Percentiles rank a stretch among this genome's conserved stretches.
phyloP scores from a whole-genome alignment of 2,797 vertebrate genomes.

The Sebastes aleutianus region DNA sequence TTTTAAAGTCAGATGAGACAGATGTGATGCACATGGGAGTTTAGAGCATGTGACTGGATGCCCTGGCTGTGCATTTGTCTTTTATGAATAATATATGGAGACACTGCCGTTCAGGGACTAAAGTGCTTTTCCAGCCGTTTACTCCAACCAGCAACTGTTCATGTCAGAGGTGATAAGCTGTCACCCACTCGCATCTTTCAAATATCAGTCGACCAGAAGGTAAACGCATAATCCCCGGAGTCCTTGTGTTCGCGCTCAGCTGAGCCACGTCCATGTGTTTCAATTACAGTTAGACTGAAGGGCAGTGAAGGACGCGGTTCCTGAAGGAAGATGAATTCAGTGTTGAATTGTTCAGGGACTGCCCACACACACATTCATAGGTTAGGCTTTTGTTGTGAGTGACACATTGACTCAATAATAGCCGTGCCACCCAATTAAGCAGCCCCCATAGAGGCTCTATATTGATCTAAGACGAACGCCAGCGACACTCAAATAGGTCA shows the following conservation, averaged over 20 bases:
- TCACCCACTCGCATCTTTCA: slow-evolving; percentile 22
- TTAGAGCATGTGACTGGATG: not conserved
- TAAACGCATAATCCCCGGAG: not conserved
- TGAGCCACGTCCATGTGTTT: slow-evolving; percentile 21
- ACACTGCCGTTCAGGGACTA: not conserved
- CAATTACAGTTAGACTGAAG: slow-evolving; percentile 30
- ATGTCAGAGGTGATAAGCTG: not conserved
- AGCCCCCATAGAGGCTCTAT: not conserved
- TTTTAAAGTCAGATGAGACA: not conserved
- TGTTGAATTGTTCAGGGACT: not conserved
- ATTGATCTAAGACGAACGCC: slow-evolving; percentile 29
- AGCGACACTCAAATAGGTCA: slow-evolving; percentile 2
- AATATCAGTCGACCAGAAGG: not conserved
- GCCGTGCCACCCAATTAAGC: slow-evolving; percentile 9
- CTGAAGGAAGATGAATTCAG: slow-evolving; percentile 3
- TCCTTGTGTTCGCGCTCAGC: not conserved
- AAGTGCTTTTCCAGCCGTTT: not conserved
- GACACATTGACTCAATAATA: slow-evolving; percentile 24
- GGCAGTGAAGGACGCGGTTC: slow-evolving; percentile 29
- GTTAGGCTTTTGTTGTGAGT: slow-evolving; percentile 3
- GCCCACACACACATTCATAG: not conserved
- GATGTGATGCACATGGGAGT: not conserved
- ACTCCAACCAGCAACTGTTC: not conserved
- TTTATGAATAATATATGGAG: not conserved
- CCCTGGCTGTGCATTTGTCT: not conserved